These are phyloP conservation scores for Conomelus anceps DNA, from an alignment of 2,888 invertebrate genomes.

Conservation along the genomic window DNA sequence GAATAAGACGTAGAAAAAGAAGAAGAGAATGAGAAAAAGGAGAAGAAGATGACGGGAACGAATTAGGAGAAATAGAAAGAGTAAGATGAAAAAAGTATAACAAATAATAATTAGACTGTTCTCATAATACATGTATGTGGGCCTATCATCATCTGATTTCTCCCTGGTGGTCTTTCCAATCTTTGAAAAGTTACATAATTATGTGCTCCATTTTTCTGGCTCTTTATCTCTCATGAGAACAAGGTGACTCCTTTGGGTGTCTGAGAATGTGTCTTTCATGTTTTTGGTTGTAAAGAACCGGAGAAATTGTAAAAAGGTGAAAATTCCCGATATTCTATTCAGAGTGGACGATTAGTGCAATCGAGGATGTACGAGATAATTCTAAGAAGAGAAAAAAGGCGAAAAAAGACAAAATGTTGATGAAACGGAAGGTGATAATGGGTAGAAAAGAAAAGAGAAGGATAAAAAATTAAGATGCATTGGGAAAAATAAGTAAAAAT, in stretches of 20 bases:
- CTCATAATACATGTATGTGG: neutral
- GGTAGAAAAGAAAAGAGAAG: no score
- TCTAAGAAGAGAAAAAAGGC: no score
- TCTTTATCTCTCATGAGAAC: neutral
- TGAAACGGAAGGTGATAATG: no score
- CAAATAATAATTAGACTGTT: no score
- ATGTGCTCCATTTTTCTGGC: neutral
- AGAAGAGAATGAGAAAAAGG: neutral
- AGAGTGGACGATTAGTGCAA: no score
- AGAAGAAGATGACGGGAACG: neutral
- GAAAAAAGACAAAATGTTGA: no score
- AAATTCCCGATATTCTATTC: no score
- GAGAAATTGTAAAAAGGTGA: no score
- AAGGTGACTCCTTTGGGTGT: neutral
- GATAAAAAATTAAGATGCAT: no score
- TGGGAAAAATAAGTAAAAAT: no score
- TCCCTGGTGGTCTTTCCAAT: neutral
- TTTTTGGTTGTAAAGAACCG: no score
- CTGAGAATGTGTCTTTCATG: neutral
- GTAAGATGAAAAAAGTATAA: neutral
- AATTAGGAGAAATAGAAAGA: neutral
- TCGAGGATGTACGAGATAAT: no score
- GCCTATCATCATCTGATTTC: neutral
- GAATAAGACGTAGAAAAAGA: neutral
- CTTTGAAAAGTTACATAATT: neutral